phyloP scores from a whole-genome alignment of 2,888 invertebrate species.

The Alentia gelatinosa region DNA sequence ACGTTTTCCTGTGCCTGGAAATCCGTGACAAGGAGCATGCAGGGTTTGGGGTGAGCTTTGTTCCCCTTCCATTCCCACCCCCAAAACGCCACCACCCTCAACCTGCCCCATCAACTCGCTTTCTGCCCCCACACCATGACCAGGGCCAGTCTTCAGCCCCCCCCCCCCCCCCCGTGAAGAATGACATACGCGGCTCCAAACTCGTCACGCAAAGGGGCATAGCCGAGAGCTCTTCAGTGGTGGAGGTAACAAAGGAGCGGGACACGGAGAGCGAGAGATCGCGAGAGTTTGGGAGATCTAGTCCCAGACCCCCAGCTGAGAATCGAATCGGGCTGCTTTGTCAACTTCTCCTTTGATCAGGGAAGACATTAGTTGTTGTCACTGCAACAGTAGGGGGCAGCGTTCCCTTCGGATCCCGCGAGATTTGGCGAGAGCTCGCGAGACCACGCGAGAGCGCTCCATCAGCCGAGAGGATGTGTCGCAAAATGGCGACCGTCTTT shows the following conservation, averaged over 20 bases:
- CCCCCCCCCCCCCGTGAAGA: neutral
- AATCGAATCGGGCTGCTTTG: slow-evolving; percentile 9
- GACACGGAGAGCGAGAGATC: neutral
- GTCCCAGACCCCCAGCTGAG: neutral
- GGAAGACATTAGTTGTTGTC: slow-evolving; percentile 10
- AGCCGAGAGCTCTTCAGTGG: neutral
- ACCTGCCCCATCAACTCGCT: neutral
- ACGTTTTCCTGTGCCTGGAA: neutral
- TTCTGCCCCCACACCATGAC: neutral
- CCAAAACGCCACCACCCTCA: neutral
- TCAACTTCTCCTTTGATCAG: slow-evolving; percentile 36
- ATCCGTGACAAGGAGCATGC: neutral
- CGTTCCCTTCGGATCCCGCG: neutral
- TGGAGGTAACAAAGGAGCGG: slow-evolving; percentile 20
- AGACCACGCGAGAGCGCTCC: neutral
- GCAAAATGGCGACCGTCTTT: neutral
- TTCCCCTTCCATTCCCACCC: neutral
- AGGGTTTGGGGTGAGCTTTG: neutral
- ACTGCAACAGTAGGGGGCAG: neutral
- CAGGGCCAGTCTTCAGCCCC: neutral
- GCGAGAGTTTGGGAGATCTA: neutral
- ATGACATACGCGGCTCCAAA: neutral
- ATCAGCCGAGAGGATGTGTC: neutral
- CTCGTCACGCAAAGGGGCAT: neutral
- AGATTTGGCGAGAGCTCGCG: neutral